These are phyloP conservation scores for Syngnathus typhle DNA, from an alignment of 2,113 vertebrate genomes.

Conservation along the genomic window DNA sequence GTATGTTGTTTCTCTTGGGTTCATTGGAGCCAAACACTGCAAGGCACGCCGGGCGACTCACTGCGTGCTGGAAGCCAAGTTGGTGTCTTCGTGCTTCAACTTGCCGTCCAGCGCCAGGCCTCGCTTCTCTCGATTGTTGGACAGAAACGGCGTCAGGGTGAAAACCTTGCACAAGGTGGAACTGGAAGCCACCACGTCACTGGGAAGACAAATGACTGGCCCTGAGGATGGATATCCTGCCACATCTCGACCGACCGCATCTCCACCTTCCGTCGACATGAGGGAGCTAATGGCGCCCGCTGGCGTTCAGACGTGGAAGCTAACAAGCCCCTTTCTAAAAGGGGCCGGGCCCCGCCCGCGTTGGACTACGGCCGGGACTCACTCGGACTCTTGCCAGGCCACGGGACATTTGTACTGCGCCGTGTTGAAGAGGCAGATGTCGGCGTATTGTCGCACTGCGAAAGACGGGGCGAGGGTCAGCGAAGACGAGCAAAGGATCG, in stretches of 20 bases:
- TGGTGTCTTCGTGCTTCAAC: constrained; percentile 95
- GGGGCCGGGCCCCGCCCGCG: too few species aligned
- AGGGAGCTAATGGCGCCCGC: too few species aligned
- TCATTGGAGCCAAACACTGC: too few species aligned
- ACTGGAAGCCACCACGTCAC: constrained; percentile 87
- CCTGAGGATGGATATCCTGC: not conserved
- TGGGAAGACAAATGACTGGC: constrained; percentile 42
- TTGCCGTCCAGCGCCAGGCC: constrained; percentile 92
- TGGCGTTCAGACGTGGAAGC: too few species aligned
- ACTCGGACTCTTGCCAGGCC: constrained; percentile 91
- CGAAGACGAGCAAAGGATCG: not conserved
- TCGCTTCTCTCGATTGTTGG: constrained; percentile 91
- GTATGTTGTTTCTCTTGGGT: too few species aligned
- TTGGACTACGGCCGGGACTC: constrained; percentile 26
- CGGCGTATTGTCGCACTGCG: constrained; percentile 89
- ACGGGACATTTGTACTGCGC: constrained; percentile 98
- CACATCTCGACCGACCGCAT: too few species aligned
- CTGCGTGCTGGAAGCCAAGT: constrained; percentile 94
- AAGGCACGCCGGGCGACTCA: constrained; percentile 59
- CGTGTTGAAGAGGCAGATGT: constrained; percentile 97
- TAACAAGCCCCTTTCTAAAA: too few species aligned
- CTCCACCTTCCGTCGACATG: too few species aligned
- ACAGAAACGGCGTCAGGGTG: constrained; percentile 88
- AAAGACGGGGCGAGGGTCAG: not conserved
- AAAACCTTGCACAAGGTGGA: constrained; percentile 94